Evolutionary conservation across 2,113 vertebrate species (phyloP).

Genomic region (Acanthochromis polyacanthus): DNA sequence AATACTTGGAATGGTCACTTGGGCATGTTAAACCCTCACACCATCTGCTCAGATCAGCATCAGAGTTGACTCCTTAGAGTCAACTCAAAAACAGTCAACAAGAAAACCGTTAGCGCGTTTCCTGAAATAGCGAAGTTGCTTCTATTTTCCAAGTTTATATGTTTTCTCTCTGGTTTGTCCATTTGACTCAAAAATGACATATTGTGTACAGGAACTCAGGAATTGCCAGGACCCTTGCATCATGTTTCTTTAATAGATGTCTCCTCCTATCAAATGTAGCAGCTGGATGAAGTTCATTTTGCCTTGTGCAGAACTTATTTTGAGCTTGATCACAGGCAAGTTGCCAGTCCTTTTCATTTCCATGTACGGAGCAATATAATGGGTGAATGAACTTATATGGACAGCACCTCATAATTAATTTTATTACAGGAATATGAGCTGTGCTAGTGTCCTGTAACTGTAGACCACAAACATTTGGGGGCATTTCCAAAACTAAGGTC

Average conservation of each 20-base stretch:
- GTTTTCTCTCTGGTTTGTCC: not conserved
- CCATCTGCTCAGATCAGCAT: not conserved
- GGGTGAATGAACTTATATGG: slow-evolving; percentile 22
- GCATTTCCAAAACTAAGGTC: slow-evolving; percentile 27
- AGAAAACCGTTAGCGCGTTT: not conserved
- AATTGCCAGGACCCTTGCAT: not conserved
- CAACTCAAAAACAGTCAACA: not conserved
- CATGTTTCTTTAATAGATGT: slow-evolving; percentile 11
- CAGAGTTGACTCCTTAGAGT: not conserved
- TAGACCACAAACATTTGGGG: slow-evolving; percentile 45
- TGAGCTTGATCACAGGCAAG: slow-evolving; percentile 32
- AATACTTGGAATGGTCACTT: not conserved
- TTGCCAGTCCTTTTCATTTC: slow-evolving; percentile 42
- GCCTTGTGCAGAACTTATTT: slow-evolving; percentile 53
- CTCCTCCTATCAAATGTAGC: slow-evolving; percentile 40
- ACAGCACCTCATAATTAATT: slow-evolving; percentile 43
- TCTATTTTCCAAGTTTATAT: not conserved
- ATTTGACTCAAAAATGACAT: not conserved
- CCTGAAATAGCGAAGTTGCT: not conserved
- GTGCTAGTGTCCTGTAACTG: slow-evolving; percentile 37
- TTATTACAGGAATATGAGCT: slow-evolving; percentile 60
- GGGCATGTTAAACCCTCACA: not conserved
- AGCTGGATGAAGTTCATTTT: slow-evolving; percentile 41
- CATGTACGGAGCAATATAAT: slow-evolving; percentile 43
- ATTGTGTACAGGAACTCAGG: too few relatives aligned